These are phyloP conservation scores for Cataglyphis rosenhaueri DNA, from an alignment of 2,888 invertebrate genomes.

Conservation along the genomic window DNA sequence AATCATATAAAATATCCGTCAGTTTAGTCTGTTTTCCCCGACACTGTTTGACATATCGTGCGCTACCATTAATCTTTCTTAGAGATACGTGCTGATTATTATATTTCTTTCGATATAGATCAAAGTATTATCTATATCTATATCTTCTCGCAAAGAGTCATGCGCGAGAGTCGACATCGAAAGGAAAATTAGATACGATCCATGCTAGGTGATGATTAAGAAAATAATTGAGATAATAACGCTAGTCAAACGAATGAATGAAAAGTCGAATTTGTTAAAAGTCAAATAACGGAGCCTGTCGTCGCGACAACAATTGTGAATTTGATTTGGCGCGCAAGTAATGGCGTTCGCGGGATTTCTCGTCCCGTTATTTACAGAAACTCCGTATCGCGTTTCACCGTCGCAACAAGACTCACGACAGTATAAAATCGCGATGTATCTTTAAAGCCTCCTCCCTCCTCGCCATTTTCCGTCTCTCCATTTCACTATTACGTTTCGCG, in stretches of 20 bases:
- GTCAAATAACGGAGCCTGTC: constrained; percentile 35
- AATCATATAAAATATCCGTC: neutral
- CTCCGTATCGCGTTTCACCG: constrained; percentile 30
- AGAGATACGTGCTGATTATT: neutral
- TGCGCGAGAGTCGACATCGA: neutral
- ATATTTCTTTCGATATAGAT: neutral
- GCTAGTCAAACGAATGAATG: neutral
- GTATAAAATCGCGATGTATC: constrained; percentile 52
- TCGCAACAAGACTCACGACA: constrained; percentile 13
- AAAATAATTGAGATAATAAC: constrained; percentile 24
- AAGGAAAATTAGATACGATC: neutral
- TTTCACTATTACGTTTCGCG: constrained; percentile 55
- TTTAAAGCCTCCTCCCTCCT: constrained; percentile 17
- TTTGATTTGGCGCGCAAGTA: constrained; percentile 38
- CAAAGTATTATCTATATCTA: neutral
- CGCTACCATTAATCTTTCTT: neutral
- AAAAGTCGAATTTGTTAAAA: constrained; percentile 22
- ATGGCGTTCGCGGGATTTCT: constrained; percentile 37
- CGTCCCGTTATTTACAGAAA: constrained; percentile 40
- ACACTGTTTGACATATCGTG: neutral
- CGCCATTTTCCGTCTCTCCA: neutral
- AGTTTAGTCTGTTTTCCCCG: neutral
- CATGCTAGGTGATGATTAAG: constrained; percentile 20
- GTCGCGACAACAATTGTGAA: constrained; percentile 6
- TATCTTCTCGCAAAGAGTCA: neutral